A percentile compares a stretch with the other conserved stretches of the same genome.
Conservation (phyloP, 2,888 invertebrate species). For the Gisinianus flammeolus region DNA sequence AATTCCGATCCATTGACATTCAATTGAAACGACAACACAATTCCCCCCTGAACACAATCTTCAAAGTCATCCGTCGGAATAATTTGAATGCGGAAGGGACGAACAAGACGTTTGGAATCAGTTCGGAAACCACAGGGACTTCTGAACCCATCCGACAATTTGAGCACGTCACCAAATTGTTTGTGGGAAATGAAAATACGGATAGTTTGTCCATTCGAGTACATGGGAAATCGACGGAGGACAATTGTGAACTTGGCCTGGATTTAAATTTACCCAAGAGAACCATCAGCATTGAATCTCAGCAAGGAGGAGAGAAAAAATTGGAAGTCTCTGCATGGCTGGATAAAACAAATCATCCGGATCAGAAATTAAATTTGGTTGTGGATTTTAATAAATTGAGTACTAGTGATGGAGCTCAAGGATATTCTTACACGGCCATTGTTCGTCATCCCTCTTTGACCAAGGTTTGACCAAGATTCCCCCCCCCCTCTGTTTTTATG, state of each 20-base stretch:
- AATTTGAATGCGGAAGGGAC: neutral
- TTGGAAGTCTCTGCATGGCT: conserved; percentile 12
- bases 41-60: neutral
- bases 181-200: conserved; percentile 15
- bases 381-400: conserved; percentile 2
- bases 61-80: neutral
- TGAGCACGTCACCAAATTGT: conserved; percentile 16
- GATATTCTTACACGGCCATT: conserved; percentile 20
- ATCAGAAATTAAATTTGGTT: conserved; percentile 18
- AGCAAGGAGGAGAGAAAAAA: neutral
- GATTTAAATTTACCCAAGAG: conserved; percentile 23
- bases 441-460: conserved; percentile 22
- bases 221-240: conserved; percentile 13
- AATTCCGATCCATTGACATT: neutral
- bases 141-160: neutral
- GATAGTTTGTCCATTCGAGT: conserved; percentile 12
- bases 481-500: neutral
- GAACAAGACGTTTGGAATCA: neutral
- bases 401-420: conserved; percentile 28
- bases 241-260: conserved; percentile 20
- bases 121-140: neutral
- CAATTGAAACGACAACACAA: neutral
- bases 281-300: neutral
- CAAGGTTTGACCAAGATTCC: neutral
- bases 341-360: conserved; percentile 21